These are phyloP conservation scores for Orycteropus afer DNA, from an alignment of 2,113 vertebrate species.

Conservation along the genomic window DNA sequence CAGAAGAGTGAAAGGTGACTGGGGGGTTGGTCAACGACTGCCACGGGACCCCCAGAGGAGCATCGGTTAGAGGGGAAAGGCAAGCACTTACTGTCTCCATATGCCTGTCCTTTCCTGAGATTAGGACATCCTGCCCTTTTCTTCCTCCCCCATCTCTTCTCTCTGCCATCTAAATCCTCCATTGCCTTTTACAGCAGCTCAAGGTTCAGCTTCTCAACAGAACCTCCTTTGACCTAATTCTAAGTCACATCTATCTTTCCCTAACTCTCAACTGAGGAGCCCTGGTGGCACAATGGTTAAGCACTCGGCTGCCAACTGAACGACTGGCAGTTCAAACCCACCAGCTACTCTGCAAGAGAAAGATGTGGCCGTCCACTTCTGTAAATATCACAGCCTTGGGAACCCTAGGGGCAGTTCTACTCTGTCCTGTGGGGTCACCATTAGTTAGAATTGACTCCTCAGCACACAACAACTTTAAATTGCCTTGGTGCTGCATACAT, in stretches of 20 bases:
- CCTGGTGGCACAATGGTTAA: background rate
- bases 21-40: background rate
- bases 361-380: background rate
- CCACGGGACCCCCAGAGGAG: background rate
- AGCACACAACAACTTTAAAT: background rate
- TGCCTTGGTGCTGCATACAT: background rate
- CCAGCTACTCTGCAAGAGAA: background rate
- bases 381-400: background rate
- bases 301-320: background rate
- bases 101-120: background rate
- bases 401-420: too few relatives aligned
- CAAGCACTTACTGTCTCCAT: background rate
- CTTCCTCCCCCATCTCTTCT: background rate
- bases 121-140: background rate
- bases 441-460: background rate
- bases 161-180: background rate
- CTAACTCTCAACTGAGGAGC: background rate
- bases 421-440: background rate
- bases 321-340: background rate
- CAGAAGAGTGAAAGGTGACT: background rate
- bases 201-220: constrained; percentile 23
- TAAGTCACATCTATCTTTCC: background rate
- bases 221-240: background rate
- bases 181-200: background rate
- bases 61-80: background rate